These are phyloP conservation scores for Protonemura montana DNA, from an alignment of 2,888 invertebrate genomes.

Conservation along the genomic window DNA sequence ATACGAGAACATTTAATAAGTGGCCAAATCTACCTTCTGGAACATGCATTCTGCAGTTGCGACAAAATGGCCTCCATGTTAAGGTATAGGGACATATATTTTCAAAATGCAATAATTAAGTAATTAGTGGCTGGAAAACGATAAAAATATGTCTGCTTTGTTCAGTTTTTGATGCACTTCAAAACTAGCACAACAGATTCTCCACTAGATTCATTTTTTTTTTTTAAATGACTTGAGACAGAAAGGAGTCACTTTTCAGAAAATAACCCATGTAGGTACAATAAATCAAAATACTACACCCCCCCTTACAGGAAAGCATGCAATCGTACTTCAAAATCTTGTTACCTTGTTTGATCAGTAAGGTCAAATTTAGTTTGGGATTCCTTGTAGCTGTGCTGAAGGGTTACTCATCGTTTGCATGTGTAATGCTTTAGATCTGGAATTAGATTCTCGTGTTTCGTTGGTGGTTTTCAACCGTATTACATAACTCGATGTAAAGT, in stretches of 20 bases:
- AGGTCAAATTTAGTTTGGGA: no score
- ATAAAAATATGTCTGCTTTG: conserved; percentile 7
- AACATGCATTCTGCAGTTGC: conserved; percentile 5
- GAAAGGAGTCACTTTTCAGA: neutral
- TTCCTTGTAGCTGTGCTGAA: no score
- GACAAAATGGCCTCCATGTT: conserved; percentile 12
- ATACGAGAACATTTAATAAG: conserved; percentile 12
- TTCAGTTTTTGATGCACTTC: neutral
- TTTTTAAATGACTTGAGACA: neutral
- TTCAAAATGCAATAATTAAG: conserved; percentile 12
- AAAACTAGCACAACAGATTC: conserved; percentile 7
- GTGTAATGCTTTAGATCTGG: no score
- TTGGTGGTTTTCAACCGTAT: no score
- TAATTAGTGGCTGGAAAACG: conserved; percentile 12
- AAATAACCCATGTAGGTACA: neutral
- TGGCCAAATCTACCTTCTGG: neutral
- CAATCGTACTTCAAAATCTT: no score
- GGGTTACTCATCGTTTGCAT: no score
- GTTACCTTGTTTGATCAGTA: no score
- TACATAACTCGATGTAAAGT: no score
- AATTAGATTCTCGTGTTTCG: no score
- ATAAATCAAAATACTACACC: no score
- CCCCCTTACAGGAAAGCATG: no score
- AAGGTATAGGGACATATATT: conserved; percentile 7
- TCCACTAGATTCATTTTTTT: no score